Percentiles rank a stretch among this genome's conserved stretches.
These are phyloP conservation scores for Pseudopipra pipra DNA, from an alignment of 2,113 vertebrate genomes.

Conservation along the genomic window DNA sequence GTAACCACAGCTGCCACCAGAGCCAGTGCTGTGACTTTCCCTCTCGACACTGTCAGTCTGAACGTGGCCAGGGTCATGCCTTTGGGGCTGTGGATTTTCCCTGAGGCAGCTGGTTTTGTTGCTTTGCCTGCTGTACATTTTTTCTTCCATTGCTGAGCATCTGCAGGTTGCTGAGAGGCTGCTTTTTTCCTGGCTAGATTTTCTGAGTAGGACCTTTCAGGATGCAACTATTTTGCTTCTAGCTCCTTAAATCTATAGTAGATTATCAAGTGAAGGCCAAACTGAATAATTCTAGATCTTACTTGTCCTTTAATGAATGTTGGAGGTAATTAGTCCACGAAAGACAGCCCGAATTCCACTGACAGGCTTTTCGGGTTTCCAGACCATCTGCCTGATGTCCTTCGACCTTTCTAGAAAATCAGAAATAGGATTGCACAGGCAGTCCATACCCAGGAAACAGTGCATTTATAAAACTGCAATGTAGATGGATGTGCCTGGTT, in stretches of 20 bases:
- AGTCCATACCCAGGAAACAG: background rate
- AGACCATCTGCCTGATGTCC: background rate
- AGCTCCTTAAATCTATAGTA: background rate
- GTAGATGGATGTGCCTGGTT: conserved; percentile 40
- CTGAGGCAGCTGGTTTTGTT: background rate
- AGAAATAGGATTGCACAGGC: background rate
- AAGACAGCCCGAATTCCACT: background rate
- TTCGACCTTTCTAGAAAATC: conserved; percentile 11
- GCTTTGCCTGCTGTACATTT: background rate
- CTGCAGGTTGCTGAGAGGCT: background rate
- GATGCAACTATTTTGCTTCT: background rate
- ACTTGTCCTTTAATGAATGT: background rate
- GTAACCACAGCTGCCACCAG: background rate
- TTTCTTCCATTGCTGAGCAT: background rate
- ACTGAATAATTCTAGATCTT: background rate
- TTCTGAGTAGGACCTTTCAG: background rate
- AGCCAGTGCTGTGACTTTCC: background rate
- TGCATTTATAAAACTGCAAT: background rate
- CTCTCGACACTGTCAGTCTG: background rate
- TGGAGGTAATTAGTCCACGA: background rate
- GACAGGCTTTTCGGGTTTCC: background rate
- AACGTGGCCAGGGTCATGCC: rapidly evolving
- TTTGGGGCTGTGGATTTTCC: background rate
- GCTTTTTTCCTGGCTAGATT: background rate
- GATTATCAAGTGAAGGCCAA: background rate